Evolutionary conservation across 1,140 invertebrate species (phyloP), one percentile per base, ranked within the genome.

Genomic region (Cydia pomonella): DNA sequence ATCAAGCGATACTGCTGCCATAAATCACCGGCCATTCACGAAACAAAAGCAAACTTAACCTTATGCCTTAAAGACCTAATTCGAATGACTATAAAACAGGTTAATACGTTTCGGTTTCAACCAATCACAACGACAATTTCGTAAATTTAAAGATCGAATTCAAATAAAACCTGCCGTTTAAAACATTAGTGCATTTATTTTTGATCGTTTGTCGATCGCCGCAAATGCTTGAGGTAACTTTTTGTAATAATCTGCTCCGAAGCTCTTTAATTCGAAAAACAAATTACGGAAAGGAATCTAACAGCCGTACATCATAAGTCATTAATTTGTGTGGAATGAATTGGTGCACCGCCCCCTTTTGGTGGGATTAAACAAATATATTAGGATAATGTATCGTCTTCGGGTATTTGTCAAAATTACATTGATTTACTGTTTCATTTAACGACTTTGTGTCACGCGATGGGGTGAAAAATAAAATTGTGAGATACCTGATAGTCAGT

Each of bases 311-410:
- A 76, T 76, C 75, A 76, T 74, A 77, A 74, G 72, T 38, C 64
- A 71, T 76, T 76, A 72, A 76, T 76, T 76, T 50, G 64, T 79
- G 64, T 44, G 27, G 76, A 83, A 80, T 79, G 78, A 80, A 82
- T 82, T 78, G 79, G 76, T 84, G 66, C 66, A 41, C 53, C 74
- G 74, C 74, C 74, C 74, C 72, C 76, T 79, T 80, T 79, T 66
- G 69, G 80, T 78, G 74, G 82, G 75, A 86, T 84, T 84, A 83
- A 83, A 82, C 82, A 82, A 84, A 88, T 86, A 87, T 86, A 86
- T 87, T 80, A 83, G 79, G 80, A 82, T 85, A 80, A 75, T 77
- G 53, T 69, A 73, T 63, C 41, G 75, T 72, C n/a, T 75, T 59
- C 64, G 73, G 16, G 64, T 72, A 81, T 82, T 78, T 76, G 80